These are phyloP conservation scores for Limnodromus scolopaceus DNA, from an alignment of 2,797 vertebrate genomes.

Conservation along the genomic window DNA sequence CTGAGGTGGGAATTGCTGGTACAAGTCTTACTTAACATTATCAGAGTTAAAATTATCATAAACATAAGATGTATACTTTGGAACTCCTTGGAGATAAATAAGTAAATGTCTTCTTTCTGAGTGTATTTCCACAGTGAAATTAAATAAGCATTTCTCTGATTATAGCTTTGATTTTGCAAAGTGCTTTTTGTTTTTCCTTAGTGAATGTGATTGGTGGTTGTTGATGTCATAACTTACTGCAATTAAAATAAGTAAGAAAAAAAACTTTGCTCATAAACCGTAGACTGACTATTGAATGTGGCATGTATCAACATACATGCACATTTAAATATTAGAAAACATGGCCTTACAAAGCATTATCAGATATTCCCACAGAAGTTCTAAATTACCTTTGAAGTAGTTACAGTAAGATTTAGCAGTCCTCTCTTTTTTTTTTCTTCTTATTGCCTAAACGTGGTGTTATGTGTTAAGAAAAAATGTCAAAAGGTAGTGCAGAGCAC, in stretches of 20 bases:
- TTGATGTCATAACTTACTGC: background rate
- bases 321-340: background rate
- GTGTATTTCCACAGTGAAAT: background rate
- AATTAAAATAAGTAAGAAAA: background rate
- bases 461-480: background rate
- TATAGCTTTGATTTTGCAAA: background rate
- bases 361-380: background rate
- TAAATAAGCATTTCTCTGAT: background rate
- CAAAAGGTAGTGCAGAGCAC: background rate
- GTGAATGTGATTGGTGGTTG: background rate
- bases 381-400: background rate
- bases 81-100: background rate
- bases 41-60: background rate
- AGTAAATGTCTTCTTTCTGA: background rate
- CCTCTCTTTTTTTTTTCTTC: background rate
- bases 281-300: background rate
- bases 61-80: background rate
- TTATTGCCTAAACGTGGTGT: background rate
- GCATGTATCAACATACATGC: background rate
- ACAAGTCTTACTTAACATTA: background rate
- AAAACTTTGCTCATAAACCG: background rate
- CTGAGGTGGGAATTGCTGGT: slow-evolving; percentile 84
- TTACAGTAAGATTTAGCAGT: background rate
- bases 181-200: background rate
- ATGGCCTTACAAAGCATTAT: background rate